Evolutionary conservation across 2,888 invertebrate genomes (phyloP), one percentile per base, ranked within the genome.

Genomic region (Belgica antarctica): DNA sequence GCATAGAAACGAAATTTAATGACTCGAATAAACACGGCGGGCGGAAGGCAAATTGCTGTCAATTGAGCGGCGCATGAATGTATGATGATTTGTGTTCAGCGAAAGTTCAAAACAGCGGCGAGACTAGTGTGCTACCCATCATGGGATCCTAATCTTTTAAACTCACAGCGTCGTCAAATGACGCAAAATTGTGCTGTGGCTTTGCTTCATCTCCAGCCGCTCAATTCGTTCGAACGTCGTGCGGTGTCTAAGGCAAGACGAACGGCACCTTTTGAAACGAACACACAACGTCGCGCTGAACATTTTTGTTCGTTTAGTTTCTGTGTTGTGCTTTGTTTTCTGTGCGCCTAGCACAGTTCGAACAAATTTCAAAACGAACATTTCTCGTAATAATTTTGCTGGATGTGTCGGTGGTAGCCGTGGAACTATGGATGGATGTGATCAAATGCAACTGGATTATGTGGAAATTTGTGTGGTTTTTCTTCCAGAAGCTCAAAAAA

Each of bases 81-180:
- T n/a, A n/a, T n/a, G n/a, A n/a, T n/a, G n/a, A n/a, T n/a, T n/a
- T n/a, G n/a, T n/a, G n/a, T n/a, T 22, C 12, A 52, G 12, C 4
- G 52, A 22, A 22, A 22, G 52, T 52, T 19, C 52, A 52, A 52
- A 52, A 17, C 7, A 17, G 22, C 22, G 2, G 12, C 52, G 22
- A 3, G 52, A 17, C 1, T 22, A 22, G 3, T 10, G 22, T 52
- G 52, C 41, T 52, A 2, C 3, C 8, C 2, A n/a, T 52, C n/a
- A 52, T 52, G 52, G 3, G 52, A 19, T 12, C 52, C 52, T 52
- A 52, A 52, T 52, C 5, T 4, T 22, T 52, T 17, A 22, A 52
- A 52, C 52, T 52, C 52, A 52, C 17, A 52, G 52, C 52, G 52
- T 52, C 52, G 22, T 52, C 22, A n/a, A n/a, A n/a, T 52, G 52